Conservation (phyloP, 2,113 vertebrate genomes). For the Platanista minor region DNA sequence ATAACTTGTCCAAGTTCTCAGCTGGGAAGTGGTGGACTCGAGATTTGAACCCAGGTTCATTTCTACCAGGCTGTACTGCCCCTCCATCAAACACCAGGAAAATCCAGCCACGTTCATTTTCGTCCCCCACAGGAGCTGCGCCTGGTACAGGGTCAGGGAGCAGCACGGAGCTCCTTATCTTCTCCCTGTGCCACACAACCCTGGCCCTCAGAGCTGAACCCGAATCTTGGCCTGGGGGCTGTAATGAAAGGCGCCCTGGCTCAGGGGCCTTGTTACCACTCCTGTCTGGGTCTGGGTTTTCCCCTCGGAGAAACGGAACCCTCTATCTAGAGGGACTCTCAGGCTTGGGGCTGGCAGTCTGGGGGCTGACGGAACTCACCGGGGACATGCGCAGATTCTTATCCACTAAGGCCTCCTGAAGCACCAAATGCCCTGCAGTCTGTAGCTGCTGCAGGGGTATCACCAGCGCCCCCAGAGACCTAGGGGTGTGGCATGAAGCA, state of each 20-base stretch:
- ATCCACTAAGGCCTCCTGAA: conserved; percentile 88
- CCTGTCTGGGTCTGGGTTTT: neutral
- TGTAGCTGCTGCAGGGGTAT: conserved; percentile 93
- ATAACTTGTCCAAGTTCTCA: neutral
- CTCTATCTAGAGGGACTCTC: neutral
- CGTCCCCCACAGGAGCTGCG: neutral
- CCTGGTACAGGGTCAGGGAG: neutral
- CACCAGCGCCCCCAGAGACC: conserved; percentile 88
- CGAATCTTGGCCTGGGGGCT: neutral
- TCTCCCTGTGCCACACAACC: neutral
- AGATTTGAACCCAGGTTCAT: conserved; percentile 3
- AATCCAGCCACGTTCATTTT: neutral
- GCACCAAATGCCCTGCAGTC: conserved; percentile 82
- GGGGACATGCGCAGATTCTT: conserved; percentile 84
- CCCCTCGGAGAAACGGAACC: neutral
- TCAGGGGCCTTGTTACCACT: neutral
- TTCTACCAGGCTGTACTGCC: neutral
- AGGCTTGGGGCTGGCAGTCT: neutral
- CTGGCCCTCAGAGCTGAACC: neutral
- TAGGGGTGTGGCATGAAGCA: conserved; percentile 46
- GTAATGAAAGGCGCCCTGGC: neutral
- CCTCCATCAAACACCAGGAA: neutral
- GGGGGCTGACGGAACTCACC: conserved; percentile 76
- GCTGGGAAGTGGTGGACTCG: neutral
- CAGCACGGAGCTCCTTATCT: neutral